Base-by-base conservation (phyloP, 2,113 vertebrate species). In the Suricata suricatta region DNA sequence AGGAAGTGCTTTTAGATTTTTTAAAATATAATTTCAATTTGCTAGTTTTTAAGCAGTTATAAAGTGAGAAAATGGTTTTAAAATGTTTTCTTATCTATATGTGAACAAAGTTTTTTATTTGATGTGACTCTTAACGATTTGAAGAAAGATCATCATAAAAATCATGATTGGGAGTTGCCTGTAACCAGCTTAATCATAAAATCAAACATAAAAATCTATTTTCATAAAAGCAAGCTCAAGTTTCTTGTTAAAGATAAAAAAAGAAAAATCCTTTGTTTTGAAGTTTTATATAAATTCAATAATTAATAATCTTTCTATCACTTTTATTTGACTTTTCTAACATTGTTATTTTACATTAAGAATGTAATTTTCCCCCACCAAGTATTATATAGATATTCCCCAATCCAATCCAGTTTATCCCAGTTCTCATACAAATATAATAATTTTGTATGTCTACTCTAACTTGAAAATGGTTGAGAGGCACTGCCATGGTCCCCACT, bases 141-240 rank as follows among this genome's bases (percentile, higher is more conserved):
- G 14, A 90, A 88, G 87, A 96, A 95, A 92, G 33, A 93, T 93
- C 47, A 66, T 84, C 77, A 54, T 77, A 77, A 77, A 77, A 77
- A 31, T 77, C 74, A 77, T 47, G 79, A 90, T 88, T 96, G 96
- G 68, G 16, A 89, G 95, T 90, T 96, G 14, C 44, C 72, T 89
- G 31, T 82, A 97, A 68, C 47, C 69, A 88, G 80, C 57, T 96
- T 79, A 96, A 31, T 96, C 96, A 81, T 96, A 97, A 97, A 97
- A 89, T 93, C 38, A 89, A 88, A 76, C 57, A 94, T 90, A 97
- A 97, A 96, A 96, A n/a, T 92, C 74, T 76, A 54, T 93, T 97
- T 95, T 96, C 33, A 76, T 77, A 33, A 96, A 96, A 93, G 77
- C 19, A 93, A 95, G 10, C 64, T 95, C 64, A 96, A 96, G 33